phyloP scores from a whole-genome alignment of 2,797 vertebrate species.

The Pangasius macronema region DNA sequence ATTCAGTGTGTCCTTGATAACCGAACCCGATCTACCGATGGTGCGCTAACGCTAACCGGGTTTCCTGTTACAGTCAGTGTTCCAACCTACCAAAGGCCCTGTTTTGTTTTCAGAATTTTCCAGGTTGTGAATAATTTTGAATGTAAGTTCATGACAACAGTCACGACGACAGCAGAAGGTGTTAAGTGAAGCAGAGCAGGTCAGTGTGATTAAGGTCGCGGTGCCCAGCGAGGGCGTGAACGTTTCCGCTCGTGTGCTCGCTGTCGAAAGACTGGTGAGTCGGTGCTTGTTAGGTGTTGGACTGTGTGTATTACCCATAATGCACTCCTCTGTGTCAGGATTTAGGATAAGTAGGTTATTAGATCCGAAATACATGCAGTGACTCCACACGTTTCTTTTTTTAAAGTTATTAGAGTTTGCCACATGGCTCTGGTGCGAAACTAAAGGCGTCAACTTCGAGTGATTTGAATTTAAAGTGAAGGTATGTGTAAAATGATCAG shows the following conservation, averaged over 20 bases:
- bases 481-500: not conserved
- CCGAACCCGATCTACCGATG: not conserved
- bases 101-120: too few species aligned
- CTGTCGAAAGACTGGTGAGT: not conserved
- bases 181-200: not conserved
- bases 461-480: not conserved
- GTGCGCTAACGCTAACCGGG: not conserved
- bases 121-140: too few species aligned
- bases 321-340: not conserved
- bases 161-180: not conserved
- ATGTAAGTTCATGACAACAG: not conserved
- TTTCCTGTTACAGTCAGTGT: not conserved
- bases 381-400: not conserved
- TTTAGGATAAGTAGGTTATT: not conserved
- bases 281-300: not conserved
- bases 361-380: not conserved
- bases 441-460: not conserved
- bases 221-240: not conserved
- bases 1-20: too few species aligned
- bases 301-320: not conserved
- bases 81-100: too few species aligned
- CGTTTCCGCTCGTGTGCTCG: not conserved
- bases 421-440: not conserved
- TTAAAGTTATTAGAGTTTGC: not conserved
- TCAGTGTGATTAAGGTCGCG: rapidly evolving